Conservation (phyloP, 1,140 invertebrate genomes). For the Acromyrmex heyeri region DNA sequence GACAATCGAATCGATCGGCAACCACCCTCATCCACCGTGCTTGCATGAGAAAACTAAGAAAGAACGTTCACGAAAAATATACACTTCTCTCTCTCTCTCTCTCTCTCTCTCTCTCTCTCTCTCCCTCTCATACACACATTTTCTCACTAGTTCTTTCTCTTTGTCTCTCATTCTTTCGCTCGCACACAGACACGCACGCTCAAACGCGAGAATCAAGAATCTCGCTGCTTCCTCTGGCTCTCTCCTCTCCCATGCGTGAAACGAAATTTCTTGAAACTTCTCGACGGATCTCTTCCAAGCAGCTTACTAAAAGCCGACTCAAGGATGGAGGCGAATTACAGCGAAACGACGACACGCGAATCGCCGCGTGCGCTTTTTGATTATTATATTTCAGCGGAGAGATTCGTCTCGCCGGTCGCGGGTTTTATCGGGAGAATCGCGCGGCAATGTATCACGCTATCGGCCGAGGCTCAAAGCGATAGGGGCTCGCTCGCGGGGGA, state of each 20-base stretch:
- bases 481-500: slow-evolving; percentile 34
- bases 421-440: neutral
- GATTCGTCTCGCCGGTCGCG: neutral
- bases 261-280: slow-evolving; percentile 80
- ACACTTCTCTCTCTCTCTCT: slow-evolving; percentile 15
- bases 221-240: neutral
- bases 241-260: slow-evolving; percentile 61
- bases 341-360: slow-evolving; percentile 31
- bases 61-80: slow-evolving; percentile 66
- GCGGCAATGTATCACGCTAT: slow-evolving; percentile 13
- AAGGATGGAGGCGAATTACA: slow-evolving; percentile 62
- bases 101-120: neutral
- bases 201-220: slow-evolving; percentile 32
- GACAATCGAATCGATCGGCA: slow-evolving; percentile 68
- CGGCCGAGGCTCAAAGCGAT: neutral
- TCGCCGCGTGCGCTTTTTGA: slow-evolving; percentile 14
- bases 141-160: slow-evolving; percentile 1
- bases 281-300: slow-evolving; percentile 70
- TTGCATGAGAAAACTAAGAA: slow-evolving; percentile 72
- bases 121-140: slow-evolving; percentile 17
- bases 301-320: slow-evolving; percentile 53
- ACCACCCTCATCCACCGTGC: slow-evolving; percentile 73
- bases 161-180: slow-evolving; percentile 11
- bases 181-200: slow-evolving; percentile 18
- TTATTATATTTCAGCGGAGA: slow-evolving; percentile 8